A percentile compares a stretch with the other conserved stretches of the same genome.
These are phyloP conservation scores for Punctoribates punctum DNA, from an alignment of 2,888 invertebrate species.

Conservation along the genomic window DNA sequence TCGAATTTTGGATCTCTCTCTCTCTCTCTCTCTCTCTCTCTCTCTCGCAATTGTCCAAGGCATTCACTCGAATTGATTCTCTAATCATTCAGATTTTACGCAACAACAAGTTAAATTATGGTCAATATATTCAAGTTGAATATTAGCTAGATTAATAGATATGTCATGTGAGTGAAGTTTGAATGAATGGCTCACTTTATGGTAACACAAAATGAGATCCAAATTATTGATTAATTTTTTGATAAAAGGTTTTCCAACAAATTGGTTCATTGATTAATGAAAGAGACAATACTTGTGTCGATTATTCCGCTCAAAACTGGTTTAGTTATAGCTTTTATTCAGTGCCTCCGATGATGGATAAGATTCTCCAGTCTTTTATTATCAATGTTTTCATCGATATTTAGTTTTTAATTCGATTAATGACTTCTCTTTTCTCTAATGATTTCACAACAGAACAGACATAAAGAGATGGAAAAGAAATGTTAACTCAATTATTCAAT, in stretches of 20 bases:
- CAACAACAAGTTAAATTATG: too few relatives aligned
- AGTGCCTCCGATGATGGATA: not conserved
- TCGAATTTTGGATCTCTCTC: too few relatives aligned
- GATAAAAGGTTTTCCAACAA: not conserved
- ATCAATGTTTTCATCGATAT: not conserved
- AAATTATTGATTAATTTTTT: conserved; percentile 9
- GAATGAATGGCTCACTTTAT: not conserved
- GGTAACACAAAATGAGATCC: not conserved
- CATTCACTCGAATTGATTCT: too few relatives aligned
- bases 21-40: too few relatives aligned
- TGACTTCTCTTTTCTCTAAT: not conserved
- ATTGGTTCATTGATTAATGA: not conserved
- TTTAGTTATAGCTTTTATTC: not conserved
- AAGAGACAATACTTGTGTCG: not conserved
- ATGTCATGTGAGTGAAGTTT: too few relatives aligned
- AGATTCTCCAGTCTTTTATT: not conserved
- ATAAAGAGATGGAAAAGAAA: too few relatives aligned
- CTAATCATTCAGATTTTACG: too few relatives aligned
- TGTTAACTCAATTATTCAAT: too few relatives aligned
- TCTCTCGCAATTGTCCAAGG: too few relatives aligned
- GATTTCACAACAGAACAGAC: not conserved
- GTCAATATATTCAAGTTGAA: too few relatives aligned
- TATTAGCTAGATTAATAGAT: too few relatives aligned
- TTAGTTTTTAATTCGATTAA: not conserved
- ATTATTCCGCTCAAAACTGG: not conserved